Percentiles rank a stretch among this genome's conserved stretches.
Conservation (phyloP, 2,888 invertebrate genomes). For the Euproctis similis region DNA sequence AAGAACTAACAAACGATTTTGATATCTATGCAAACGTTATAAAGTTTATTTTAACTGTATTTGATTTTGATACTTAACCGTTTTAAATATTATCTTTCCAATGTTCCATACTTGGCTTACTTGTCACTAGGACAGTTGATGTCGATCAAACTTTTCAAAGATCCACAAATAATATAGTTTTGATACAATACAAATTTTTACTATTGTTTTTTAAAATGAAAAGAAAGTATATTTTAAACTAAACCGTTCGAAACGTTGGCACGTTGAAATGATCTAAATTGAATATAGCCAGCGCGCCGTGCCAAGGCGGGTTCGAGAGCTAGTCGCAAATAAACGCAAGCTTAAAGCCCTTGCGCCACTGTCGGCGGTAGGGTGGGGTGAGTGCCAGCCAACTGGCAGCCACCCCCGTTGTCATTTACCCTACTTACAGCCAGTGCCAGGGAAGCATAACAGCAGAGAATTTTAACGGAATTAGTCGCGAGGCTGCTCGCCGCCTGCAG, state of each 20-base stretch:
- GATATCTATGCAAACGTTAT: conserved; percentile 1
- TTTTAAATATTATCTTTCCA: no score
- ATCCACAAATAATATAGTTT: no score
- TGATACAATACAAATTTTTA: no score
- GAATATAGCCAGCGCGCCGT: conserved; percentile 25
- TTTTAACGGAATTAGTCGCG: conserved; percentile 74
- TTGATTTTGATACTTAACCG: no score
- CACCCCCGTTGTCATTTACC: conserved; percentile 64
- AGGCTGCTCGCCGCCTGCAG: conserved; percentile 56
- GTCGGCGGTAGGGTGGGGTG: no score
- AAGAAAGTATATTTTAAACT: no score
- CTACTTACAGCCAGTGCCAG: conserved; percentile 62
- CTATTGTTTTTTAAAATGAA: no score
- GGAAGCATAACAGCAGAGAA: conserved; percentile 64
- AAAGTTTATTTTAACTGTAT: conserved; percentile 7
- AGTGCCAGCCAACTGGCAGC: conserved; percentile 35
- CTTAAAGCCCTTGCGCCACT: conserved; percentile 34
- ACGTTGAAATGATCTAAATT: conserved; percentile 27
- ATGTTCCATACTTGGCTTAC: conserved; percentile 18
- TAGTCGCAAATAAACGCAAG: conserved; percentile 34
- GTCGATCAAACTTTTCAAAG: no score
- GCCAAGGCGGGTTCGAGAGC: conserved; percentile 39
- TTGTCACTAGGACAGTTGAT: conserved; percentile 30
- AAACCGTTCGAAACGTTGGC: no score
- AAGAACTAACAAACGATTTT: neutral